A percentile compares a stretch with the other conserved stretches of the same genome.
phyloP scores from a whole-genome alignment of 2,113 vertebrate genomes.

The Cranoglanis bouderius region DNA sequence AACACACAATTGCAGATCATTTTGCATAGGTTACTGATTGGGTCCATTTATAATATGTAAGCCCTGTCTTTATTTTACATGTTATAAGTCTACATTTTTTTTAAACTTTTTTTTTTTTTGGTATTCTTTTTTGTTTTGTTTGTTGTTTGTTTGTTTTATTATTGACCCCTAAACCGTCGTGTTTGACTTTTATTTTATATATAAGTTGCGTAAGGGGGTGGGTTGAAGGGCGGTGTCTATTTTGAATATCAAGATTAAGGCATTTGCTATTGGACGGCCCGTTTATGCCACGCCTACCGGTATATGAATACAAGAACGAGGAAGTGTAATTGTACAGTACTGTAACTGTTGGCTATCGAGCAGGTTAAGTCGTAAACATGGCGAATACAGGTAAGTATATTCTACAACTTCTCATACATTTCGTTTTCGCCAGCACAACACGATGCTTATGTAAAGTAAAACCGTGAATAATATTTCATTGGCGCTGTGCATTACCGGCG shows the following conservation, averaged over 20 bases:
- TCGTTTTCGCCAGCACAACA: not conserved
- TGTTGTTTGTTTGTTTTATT: not conserved
- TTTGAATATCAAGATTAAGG: not conserved
- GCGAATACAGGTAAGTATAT: conserved; percentile 34
- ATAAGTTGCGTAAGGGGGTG: not conserved
- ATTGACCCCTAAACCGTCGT: not conserved
- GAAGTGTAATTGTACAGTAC: not conserved
- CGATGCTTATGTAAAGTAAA: no score
- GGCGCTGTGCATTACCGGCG: not conserved
- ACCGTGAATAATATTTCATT: not conserved
- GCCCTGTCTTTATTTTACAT: not conserved
- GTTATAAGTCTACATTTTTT: not conserved
- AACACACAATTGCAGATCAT: not conserved
- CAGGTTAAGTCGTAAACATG: not conserved
- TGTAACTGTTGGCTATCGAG: not conserved
- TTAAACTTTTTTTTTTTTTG: not conserved
- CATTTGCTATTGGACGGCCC: not conserved
- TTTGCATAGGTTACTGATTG: not conserved
- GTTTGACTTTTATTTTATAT: not conserved
- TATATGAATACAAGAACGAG: not conserved
- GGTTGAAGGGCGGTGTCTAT: not conserved
- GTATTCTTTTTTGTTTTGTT: not conserved
- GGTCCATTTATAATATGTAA: not conserved
- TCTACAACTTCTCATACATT: not conserved
- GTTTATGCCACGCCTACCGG: not conserved